Percentiles rank a stretch among this genome's conserved stretches.
Evolutionary conservation across 2,113 vertebrate species (phyloP).

Genomic region (Ceuthmochares aereus): DNA sequence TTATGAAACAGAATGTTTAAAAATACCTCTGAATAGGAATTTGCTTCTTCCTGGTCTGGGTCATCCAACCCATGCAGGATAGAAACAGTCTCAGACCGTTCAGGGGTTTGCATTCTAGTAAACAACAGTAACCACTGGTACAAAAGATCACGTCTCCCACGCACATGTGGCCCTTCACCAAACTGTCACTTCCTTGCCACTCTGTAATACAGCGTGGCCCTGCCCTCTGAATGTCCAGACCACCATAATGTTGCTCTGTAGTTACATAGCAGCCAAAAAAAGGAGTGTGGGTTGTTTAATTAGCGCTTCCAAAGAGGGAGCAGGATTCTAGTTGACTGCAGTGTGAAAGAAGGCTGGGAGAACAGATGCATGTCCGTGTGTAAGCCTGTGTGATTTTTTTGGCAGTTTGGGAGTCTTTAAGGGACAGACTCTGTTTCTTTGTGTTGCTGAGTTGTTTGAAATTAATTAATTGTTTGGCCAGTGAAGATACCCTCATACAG

Average conservation of each 20-base stretch:
- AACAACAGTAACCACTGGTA: not conserved
- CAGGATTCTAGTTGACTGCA: not conserved
- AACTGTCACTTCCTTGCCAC: not conserved
- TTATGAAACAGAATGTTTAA: slow-evolving; percentile 46
- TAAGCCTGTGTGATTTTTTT: slow-evolving; percentile 4
- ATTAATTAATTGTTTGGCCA: not conserved
- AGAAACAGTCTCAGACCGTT: not conserved
- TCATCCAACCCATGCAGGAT: not conserved
- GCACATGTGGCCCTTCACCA: fast-evolving
- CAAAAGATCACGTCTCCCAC: not conserved
- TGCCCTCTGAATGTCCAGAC: not conserved
- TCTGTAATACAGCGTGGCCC: not conserved
- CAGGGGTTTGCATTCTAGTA: not conserved
- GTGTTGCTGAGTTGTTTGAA: not conserved
- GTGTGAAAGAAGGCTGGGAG: not conserved
- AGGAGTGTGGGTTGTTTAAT: slow-evolving; percentile 46
- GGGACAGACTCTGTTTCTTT: not conserved
- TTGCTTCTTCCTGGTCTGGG: not conserved
- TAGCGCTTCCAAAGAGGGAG: not conserved
- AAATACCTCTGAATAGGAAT: slow-evolving; percentile 58
- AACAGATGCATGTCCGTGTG: fast-evolving
- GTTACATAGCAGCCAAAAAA: not conserved
- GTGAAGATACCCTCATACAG: not conserved
- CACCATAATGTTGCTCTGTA: not conserved
- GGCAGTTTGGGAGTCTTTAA: not conserved